phyloP scores from a whole-genome alignment of 2,888 invertebrate species.

The Aromia moschata region DNA sequence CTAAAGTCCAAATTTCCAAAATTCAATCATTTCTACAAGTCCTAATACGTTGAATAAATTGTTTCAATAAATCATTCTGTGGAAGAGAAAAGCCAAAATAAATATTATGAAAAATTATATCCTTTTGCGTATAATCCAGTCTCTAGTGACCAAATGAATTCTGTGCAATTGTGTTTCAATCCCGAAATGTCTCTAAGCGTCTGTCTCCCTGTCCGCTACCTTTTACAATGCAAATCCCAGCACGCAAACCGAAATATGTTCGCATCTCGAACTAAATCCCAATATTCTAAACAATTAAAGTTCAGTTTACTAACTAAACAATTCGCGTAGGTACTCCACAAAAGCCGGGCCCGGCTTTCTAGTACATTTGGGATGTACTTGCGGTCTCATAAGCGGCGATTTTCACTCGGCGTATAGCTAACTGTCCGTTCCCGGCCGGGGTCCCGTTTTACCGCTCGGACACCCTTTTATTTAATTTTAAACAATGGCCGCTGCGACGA shows the following conservation, averaged over 20 bases:
- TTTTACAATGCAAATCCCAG: slow-evolving; percentile 14
- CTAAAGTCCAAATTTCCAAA: too few species aligned
- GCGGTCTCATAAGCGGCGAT: slow-evolving; percentile 21
- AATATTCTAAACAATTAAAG: slow-evolving; percentile 28
- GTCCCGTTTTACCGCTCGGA: slow-evolving; percentile 12
- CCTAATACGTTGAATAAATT: too few species aligned
- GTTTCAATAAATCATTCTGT: too few species aligned
- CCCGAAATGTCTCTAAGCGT: too few species aligned
- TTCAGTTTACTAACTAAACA: slow-evolving; percentile 15
- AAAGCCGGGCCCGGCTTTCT: not conserved
- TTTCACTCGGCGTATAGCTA: slow-evolving; percentile 13
- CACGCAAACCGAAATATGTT: slow-evolving; percentile 18
- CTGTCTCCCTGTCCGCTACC: too few species aligned
- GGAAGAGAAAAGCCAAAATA: too few species aligned
- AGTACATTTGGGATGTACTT: slow-evolving; percentile 16
- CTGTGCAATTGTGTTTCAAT: too few species aligned
- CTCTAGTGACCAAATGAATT: too few species aligned
- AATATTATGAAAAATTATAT: too few species aligned
- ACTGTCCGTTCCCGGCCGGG: slow-evolving; percentile 13
- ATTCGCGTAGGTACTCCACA: not conserved
- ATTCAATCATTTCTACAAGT: too few species aligned
- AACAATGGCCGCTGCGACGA: slow-evolving; percentile 3
- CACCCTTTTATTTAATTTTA: slow-evolving; percentile 24
- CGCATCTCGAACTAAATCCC: slow-evolving; percentile 21
- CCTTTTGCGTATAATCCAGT: too few species aligned